Base-by-base conservation (phyloP, 2,113 vertebrate species). In the Bostrychus sinensis region DNA sequence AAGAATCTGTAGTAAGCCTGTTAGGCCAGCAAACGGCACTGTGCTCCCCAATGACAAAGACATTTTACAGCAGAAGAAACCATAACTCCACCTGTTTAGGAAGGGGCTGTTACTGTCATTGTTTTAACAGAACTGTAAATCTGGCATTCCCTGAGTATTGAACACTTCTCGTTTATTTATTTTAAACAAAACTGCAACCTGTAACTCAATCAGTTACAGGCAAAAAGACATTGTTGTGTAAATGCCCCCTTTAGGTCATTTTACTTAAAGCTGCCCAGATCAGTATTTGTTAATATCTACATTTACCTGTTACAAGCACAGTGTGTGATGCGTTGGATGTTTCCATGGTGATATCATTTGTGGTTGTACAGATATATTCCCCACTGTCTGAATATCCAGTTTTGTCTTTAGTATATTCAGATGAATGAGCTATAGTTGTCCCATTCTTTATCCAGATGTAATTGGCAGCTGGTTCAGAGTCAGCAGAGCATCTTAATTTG, bases 361-460 rank as follows among this genome's bases (percentile, higher is more conserved):
- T 12, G 0, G 57, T 73, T 10, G 13, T 8, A 63, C 83, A 86
- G 36, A 9, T 66, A 36, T 88, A 89, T 34, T 30, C 30, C 3
- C 86, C 88, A n/a, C 42, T 56, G 36, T 87, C 8, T 1, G 17
- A 64, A 6, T 5, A 1, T 1, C 45, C 12, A 14, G 4, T 11
- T 9, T 23, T 2, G 0, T 19, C 0, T 62, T 69, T 82, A 1
- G 17, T 26, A 10, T 67, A 63, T 19, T 13, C 45, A 9, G 68
- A 0, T 56, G 70, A 73, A n/a, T 20, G 19, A 19, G 1, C 2
- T 12, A 77, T 70, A 19, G 42, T 2, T 16, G n/a, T 46, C 10
- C 41, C 60, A 26, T 89, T 86, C 45, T 55, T 48, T 34, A 19
- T 55, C 51, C 51, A 55, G 28, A n/a, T 32, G 51, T 55, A 55